A percentile compares a stretch with the other conserved stretches of the same genome.
phyloP scores from a whole-genome alignment of 2,797 vertebrate genomes.

The Iguana delicatissima region DNA sequence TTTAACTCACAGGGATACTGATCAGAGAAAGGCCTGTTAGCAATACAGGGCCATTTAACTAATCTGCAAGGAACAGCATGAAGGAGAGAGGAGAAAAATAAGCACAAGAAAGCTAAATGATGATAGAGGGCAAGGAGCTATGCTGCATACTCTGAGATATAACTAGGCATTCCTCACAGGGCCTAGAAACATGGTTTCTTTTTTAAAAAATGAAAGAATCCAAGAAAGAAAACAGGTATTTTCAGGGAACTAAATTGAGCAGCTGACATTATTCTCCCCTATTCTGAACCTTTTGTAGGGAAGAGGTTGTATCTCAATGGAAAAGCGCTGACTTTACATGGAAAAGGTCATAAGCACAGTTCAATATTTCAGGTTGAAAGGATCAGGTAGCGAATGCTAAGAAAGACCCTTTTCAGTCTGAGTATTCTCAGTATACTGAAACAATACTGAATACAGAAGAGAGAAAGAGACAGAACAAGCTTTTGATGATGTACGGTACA shows the following conservation, averaged over 20 bases:
- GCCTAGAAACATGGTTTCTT: not conserved
- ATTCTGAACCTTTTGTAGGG: not conserved
- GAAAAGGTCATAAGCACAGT: no score
- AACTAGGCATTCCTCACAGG: not conserved
- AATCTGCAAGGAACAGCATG: no score
- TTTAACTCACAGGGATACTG: no score
- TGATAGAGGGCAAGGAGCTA: not conserved
- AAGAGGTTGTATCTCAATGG: not conserved
- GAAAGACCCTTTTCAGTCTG: not conserved
- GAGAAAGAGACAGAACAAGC: not conserved
- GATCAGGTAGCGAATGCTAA: not conserved
- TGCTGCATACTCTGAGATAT: not conserved
- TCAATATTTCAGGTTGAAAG: no score
- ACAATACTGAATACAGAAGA: no score
- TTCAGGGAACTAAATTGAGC: not conserved
- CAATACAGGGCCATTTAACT: no score
- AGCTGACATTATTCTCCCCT: not conserved
- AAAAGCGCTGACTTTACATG: not conserved
- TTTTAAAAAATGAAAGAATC: not conserved
- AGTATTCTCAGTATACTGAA: not conserved
- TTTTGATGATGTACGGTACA: not conserved
- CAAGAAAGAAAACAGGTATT: not conserved
- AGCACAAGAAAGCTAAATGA: no score
- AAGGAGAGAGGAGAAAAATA: no score
- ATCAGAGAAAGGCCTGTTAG: no score